phyloP scores from a whole-genome alignment of 2,888 invertebrate species.

The Rhaphigaster nebulosa region DNA sequence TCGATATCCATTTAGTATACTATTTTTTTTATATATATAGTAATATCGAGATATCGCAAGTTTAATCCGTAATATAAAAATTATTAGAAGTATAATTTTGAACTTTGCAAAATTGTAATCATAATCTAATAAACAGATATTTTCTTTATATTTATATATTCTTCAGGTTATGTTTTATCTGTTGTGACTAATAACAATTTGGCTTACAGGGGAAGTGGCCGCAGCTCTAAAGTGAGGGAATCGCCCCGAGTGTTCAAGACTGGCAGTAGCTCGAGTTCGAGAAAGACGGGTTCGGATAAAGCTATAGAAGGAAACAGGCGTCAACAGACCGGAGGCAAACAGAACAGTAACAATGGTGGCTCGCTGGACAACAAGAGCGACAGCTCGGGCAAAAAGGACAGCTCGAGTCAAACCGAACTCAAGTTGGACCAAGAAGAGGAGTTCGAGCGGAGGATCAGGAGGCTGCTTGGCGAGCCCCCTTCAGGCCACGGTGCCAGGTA shows the following conservation, averaged over 20 bases:
- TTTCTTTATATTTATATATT: no score
- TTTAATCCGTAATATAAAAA: no score
- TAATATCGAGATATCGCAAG: no score
- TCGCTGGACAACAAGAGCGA: slow-evolving; percentile 59
- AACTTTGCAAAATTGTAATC: no score
- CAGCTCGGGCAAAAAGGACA: slow-evolving; percentile 72
- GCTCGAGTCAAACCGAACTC: slow-evolving; percentile 78
- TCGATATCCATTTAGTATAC: no score
- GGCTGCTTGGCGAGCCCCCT: slow-evolving; percentile 74
- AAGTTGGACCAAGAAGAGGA: slow-evolving; percentile 73
- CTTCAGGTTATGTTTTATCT: no score
- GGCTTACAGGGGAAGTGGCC: slow-evolving; percentile 63
- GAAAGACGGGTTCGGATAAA: slow-evolving; percentile 63
- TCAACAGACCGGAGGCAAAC: slow-evolving; percentile 36
- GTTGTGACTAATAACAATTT: background rate
- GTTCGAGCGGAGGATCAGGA: slow-evolving; percentile 85
- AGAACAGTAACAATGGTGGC: slow-evolving; percentile 49
- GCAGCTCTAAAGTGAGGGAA: slow-evolving; percentile 64
- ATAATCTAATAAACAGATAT: no score
- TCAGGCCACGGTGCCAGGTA: slow-evolving; percentile 67
- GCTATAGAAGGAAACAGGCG: slow-evolving; percentile 36
- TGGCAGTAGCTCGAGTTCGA: slow-evolving; percentile 64
- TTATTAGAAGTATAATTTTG: no score
- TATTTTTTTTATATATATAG: no score
- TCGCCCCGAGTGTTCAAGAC: slow-evolving; percentile 64